Evolutionary conservation across 30 jellyfish, hydroid and myxozoan species (phyloP), one percentile per base, ranked within the genome.

Genomic region (Rhopilema esculentum): DNA sequence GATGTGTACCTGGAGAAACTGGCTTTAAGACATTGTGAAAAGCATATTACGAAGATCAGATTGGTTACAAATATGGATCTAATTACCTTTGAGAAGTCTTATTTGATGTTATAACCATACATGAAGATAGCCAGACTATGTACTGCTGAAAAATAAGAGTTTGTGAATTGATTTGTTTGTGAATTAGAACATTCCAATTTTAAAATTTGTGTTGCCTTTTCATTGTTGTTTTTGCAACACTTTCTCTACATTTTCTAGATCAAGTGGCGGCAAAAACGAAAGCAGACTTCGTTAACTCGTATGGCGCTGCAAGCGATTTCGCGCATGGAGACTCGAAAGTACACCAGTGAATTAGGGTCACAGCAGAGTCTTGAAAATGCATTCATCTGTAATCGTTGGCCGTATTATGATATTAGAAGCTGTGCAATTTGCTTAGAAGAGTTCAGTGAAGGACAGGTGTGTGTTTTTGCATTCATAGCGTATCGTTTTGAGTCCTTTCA

Each of bases 271-370:
- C 97, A 89, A 57, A 80, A 81, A 72, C 73, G 91, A 27, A 89
- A 89, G 75, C 97, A 89, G 79, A 89, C 97, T 12, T 89, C 97
- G 27, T 51, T 89, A 66, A 89, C 97, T 9, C 92, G 97, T 8
- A 83, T 95, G 91, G 99, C 99, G 20, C 66, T 95, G 64, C 97
- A 91, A 80, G 99, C 99, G 48, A 77, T 95, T n/a, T 75, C 97
- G 4, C 89, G 98, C 33, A 95, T 95, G 99, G 97, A 92, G 61
- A 92, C 98, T 9, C 75, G 97, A 71, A 89, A 89, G 53, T 89
- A 48, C 66, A 80, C 97, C 0, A 66, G 85, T 0, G 74, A 64
- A 4, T 27, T 27, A 18, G 96, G 90, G 32, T 89, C 93, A 18
- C 80, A 81, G 72, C 90, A 82, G 51, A 81, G 97, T 66, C 26